Percentiles rank a stretch among this genome's conserved stretches.
Evolutionary conservation across 2,113 vertebrate species (phyloP).

Genomic region (Malurus melanocephalus): DNA sequence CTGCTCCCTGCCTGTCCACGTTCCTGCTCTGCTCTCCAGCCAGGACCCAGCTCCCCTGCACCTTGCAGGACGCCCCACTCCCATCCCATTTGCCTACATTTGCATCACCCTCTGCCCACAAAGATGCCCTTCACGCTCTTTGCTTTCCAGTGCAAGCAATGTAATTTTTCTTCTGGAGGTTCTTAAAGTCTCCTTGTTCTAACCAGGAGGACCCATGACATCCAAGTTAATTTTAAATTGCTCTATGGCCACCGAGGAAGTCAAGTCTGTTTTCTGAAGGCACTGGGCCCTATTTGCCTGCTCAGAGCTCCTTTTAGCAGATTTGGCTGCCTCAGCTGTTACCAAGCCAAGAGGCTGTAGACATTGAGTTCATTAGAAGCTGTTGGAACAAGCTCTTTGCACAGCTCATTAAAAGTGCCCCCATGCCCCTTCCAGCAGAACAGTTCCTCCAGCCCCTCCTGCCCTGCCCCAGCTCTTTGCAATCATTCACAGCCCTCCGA

Average conservation of each 20-base stretch:
- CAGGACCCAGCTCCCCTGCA: neutral
- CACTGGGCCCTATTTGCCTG: slow-evolving; percentile 30
- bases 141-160: neutral
- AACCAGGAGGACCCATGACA: neutral
- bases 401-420: slow-evolving; percentile 71
- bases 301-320: slow-evolving; percentile 48
- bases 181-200: slow-evolving; percentile 23
- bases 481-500: slow-evolving; percentile 58
- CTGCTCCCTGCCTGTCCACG: neutral
- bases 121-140: neutral
- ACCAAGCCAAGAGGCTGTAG: slow-evolving; percentile 37
- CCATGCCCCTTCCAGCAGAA: slow-evolving; percentile 42
- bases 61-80: neutral
- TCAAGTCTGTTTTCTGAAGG: slow-evolving; percentile 52
- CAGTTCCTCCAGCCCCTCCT: slow-evolving; percentile 27
- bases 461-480: slow-evolving; percentile 37
- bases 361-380: slow-evolving; percentile 70
- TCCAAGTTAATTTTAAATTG: slow-evolving; percentile 51
- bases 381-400: slow-evolving; percentile 62
- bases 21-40: neutral
- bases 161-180: slow-evolving; percentile 8
- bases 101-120: neutral
- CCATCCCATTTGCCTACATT: neutral
- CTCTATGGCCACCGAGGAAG: slow-evolving; percentile 13
- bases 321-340: slow-evolving; percentile 55